Evolutionary conservation across 2,113 vertebrate species (phyloP).

Genomic region (Coturnix japonica): DNA sequence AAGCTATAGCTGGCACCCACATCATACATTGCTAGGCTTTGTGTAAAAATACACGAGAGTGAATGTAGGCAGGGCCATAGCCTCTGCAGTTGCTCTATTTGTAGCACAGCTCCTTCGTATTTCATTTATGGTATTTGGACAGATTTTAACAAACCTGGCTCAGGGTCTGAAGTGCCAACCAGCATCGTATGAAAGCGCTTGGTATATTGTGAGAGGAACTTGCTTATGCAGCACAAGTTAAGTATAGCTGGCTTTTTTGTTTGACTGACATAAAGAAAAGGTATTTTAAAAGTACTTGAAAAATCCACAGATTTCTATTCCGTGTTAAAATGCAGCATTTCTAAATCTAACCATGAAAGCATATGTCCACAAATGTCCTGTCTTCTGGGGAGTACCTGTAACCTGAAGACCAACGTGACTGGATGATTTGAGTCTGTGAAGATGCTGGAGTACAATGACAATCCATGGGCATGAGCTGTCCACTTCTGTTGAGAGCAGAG

Average conservation of each 20-base stretch:
- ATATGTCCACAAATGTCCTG: neutral
- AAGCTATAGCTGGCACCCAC: slow-evolving; percentile 42
- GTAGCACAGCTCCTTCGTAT: slow-evolving; percentile 48
- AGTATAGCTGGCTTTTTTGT: neutral
- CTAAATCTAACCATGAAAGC: neutral
- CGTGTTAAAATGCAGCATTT: fast-evolving
- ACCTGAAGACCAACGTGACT: neutral
- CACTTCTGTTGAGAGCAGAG: neutral
- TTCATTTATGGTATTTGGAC: neutral
- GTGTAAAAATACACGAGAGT: slow-evolving; percentile 33
- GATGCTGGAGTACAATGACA: neutral
- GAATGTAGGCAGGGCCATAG: neutral
- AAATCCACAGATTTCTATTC: neutral
- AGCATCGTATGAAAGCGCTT: neutral
- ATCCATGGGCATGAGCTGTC: neutral
- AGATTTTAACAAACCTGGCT: slow-evolving; percentile 37
- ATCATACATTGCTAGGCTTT: slow-evolving; percentile 37
- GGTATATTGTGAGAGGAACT: neutral
- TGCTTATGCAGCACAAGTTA: neutral
- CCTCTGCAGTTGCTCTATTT: slow-evolving; percentile 65
- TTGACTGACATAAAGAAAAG: neutral
- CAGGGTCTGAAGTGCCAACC: neutral
- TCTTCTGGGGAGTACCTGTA: neutral
- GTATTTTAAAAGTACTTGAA: neutral
- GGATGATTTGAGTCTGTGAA: neutral